Evolutionary conservation across 2,797 vertebrate genomes (phyloP).

Genomic region (Tokudaia muenninki): DNA sequence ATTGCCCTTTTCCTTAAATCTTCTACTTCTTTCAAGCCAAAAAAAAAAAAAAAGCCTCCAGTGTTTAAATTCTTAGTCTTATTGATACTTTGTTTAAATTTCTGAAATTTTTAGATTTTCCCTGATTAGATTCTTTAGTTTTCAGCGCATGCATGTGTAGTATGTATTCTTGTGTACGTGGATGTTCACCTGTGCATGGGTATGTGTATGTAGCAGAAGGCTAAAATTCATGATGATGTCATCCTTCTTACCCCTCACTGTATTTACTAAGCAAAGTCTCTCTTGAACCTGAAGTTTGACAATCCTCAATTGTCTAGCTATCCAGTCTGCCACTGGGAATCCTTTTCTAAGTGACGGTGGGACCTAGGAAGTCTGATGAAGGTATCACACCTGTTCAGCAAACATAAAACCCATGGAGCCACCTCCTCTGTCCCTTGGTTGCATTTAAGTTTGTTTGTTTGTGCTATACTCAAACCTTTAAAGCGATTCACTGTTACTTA

Average conservation of each 20-base stretch:
- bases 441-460: not conserved
- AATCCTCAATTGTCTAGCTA: not conserved
- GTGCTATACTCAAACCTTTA: not conserved
- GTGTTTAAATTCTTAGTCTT: conserved; percentile 70
- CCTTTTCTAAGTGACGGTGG: not conserved
- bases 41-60: conserved; percentile 17
- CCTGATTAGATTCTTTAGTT: conserved; percentile 39
- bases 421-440: not conserved
- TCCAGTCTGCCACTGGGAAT: not conserved
- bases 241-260: not conserved
- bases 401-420: not conserved
- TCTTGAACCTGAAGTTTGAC: not conserved
- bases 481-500: not conserved
- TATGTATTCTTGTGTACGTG: too few species aligned
- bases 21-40: conserved; percentile 62
- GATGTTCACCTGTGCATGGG: not conserved
- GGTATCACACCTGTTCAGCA: not conserved
- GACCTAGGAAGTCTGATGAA: not conserved
- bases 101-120: not conserved
- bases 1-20: not conserved
- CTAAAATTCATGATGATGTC: not conserved
- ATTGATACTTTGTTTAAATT: not conserved
- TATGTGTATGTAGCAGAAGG: not conserved
- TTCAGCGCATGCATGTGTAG: not conserved
- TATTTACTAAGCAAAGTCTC: not conserved